Evolutionary conservation across 2,113 vertebrate genomes (phyloP).

Genomic region (Galemys pyrenaicus): DNA sequence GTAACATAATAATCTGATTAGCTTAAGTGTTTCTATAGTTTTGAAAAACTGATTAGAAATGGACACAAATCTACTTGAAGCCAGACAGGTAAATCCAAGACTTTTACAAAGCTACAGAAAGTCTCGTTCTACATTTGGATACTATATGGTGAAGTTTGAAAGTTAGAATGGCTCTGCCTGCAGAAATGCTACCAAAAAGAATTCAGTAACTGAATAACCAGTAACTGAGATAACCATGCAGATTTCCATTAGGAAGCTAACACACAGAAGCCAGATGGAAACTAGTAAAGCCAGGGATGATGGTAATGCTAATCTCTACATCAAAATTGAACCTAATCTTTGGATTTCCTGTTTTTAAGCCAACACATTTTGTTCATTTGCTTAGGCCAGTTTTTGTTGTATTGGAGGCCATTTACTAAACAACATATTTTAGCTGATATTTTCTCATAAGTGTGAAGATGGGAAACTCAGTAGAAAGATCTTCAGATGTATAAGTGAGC

Average conservation of each 20-base stretch:
- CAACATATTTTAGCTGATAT: not conserved
- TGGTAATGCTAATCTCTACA: not conserved
- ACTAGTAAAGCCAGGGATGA: not conserved
- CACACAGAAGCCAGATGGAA: not conserved
- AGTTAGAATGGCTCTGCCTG: not conserved
- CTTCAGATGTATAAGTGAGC: not conserved
- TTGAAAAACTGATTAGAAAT: not conserved
- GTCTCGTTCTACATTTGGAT: not conserved
- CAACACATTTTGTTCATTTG: not conserved
- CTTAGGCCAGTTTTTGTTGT: not conserved
- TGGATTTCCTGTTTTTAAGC: not conserved
- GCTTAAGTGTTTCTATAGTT: not conserved
- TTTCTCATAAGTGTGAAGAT: not conserved
- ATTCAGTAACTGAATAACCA: not conserved
- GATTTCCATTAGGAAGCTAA: not conserved
- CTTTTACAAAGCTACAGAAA: not conserved
- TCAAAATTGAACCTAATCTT: not conserved
- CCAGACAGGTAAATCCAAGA: not conserved
- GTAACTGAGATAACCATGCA: accelerated
- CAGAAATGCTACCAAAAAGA: not conserved
- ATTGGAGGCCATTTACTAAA: not conserved
- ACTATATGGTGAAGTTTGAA: not conserved
- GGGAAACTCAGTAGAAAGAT: not conserved
- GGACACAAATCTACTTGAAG: not conserved
- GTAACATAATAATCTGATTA: not conserved